Base-by-base conservation (phyloP, 1,140 invertebrate genomes). In the Probaryconus sp. region DNA sequence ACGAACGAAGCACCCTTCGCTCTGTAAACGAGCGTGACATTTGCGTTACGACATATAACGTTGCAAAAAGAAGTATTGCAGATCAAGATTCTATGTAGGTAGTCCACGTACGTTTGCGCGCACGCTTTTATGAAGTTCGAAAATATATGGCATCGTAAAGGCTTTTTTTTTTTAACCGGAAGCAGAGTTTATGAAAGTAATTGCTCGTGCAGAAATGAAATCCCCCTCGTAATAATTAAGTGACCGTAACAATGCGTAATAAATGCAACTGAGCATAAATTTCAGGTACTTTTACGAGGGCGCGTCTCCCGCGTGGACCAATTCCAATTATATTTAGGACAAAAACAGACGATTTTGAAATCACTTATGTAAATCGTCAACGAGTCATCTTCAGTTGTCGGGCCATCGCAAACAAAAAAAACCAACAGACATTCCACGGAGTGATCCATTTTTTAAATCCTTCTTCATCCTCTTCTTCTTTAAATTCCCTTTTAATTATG, bases 231-330 rank as follows among this genome's bases (percentile, higher is more conserved):
- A 67, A 73, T 73, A 73, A 73, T 71, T 56, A 71, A 50, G 65
- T 69, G 55, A 61, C 65, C 65, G 55, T 69, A 69, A 69, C 65
- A 69, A 60, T 60, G 50, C 31, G 56, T 61, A 67, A 74, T 74
- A 74, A 74, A 74, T 63, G 55, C 55, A 58, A 60, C 30, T 58
- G 47, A 45, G 55, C 47, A 69, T 58, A 69, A 69, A 69, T 60
- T 58, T 69, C 45, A 45, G 47, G 65, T 45, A 53, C 63, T 67
- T 67, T 56, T 58, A 58, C 47, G 64, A 58, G 64, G 18, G 35
- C 45, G 16, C n/a, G n/a, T 38, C 18, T 43, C 28, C 10, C 16
- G 0, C 13, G 24, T 53, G 47, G 55, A 43, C 51, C 64, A 68
- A 33, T 26, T 50, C 26, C 31, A 53, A 69, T 69, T 43, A 58